Evolutionary conservation across 2,888 invertebrate genomes (phyloP), one percentile per base, ranked within the genome.

Genomic region (Epiperipatus broadwayi): DNA sequence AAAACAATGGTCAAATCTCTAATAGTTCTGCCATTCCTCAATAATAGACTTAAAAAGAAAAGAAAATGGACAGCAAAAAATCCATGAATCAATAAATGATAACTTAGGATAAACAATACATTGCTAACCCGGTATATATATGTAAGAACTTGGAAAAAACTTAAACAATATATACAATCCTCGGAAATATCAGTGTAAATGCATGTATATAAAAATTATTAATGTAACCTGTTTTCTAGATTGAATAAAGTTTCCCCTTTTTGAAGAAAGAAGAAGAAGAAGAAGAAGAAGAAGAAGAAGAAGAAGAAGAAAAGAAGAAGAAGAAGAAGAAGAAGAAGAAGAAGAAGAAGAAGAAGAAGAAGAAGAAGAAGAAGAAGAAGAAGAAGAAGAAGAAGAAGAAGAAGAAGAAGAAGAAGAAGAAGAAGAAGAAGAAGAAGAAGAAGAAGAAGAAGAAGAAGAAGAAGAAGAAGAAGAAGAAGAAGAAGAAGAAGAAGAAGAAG

Each of bases 161-260:
- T 36, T 30, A 39, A 16, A 32, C 32, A 39, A 19, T 33, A 28
- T 12, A n/a, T n/a, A n/a, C n/a, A n/a, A n/a, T n/a, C n/a, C n/a
- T n/a, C n/a, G n/a, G n/a, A n/a, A n/a, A n/a, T n/a, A n/a, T n/a
- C n/a, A n/a, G n/a, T n/a, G n/a, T n/a, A n/a, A n/a, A n/a, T n/a
- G n/a, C n/a, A n/a, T 28, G 35, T 32, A 41, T 19, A 42, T 36
- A 40, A 12, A 35, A 27, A 37, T 30, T 40, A 41, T 16, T n/a
- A n/a, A n/a, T n/a, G n/a, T n/a, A n/a, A n/a, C n/a, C n/a, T n/a
- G n/a, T n/a, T n/a, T n/a, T n/a, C n/a, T n/a, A n/a, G n/a, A n/a
- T n/a, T n/a, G n/a, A n/a, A n/a, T n/a, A n/a, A n/a, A n/a, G n/a
- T n/a, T n/a, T n/a, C n/a, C n/a, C n/a, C n/a, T n/a, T n/a, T n/a